Percentiles rank a stretch among this genome's conserved stretches.
phyloP scores from a whole-genome alignment of 2,113 vertebrate species.

The Dipodomys ordii region DNA sequence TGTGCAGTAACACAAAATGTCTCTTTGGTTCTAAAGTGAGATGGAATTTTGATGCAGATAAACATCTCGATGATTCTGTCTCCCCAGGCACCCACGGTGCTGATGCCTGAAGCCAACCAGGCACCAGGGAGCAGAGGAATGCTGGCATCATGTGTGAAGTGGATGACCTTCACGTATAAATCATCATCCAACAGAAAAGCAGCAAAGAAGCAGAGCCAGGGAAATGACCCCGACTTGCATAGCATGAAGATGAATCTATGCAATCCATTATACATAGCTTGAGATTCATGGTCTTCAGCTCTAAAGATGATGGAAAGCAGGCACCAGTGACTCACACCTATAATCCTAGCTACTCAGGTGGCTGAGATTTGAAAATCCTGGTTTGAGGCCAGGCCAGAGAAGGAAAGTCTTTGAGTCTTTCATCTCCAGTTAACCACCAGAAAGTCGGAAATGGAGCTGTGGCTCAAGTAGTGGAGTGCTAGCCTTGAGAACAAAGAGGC shows the following conservation, averaged over 20 bases:
- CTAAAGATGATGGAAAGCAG: not conserved
- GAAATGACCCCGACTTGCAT: not conserved
- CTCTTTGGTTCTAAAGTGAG: not conserved
- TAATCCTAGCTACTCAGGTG: not conserved
- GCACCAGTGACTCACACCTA: not conserved
- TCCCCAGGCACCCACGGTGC: not conserved
- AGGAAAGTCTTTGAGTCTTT: too few species aligned
- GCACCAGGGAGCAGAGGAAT: not conserved
- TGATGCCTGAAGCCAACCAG: not conserved
- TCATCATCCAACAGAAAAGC: not conserved
- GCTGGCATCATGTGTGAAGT: not conserved
- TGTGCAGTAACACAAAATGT: not conserved
- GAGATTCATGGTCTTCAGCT: not conserved
- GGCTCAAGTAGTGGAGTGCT: too few species aligned
- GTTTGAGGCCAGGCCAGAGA: too few species aligned
- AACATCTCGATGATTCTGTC: not conserved
- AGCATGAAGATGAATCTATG: not conserved
- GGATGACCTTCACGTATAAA: not conserved
- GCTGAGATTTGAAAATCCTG: too few species aligned
- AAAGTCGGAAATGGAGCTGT: too few species aligned
- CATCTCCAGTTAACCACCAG: too few species aligned
- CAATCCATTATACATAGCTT: not conserved
- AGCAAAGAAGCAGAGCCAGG: not conserved
- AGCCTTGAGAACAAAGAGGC: too few species aligned
- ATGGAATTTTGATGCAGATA: conserved; percentile 7